Percentiles rank a stretch among this genome's conserved stretches.
phyloP scores from a whole-genome alignment of 35 echinoderm and acorn worm species.

The Holothuria glaberrima region DNA sequence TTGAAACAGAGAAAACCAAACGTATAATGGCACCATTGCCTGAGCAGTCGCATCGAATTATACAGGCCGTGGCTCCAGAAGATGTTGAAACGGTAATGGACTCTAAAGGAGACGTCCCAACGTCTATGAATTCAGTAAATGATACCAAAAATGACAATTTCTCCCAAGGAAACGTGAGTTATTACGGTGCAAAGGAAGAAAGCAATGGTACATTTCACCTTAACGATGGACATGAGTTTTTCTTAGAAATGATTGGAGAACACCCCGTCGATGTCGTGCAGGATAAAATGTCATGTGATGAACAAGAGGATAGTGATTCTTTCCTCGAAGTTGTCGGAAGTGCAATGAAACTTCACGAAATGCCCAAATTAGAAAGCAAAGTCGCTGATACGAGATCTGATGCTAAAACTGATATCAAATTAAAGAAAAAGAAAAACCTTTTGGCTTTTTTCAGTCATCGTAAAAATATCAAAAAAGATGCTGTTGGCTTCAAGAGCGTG shows the following conservation, averaged over 20 bases:
- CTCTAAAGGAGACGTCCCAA: neutral
- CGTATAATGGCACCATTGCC: neutral
- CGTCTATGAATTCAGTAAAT: neutral
- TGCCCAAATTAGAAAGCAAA: too few species aligned
- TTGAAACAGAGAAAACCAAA: neutral
- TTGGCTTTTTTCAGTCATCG: constrained; percentile 6
- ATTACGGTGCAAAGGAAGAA: neutral
- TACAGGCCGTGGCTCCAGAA: neutral
- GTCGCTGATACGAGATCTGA: neutral
- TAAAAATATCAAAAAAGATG: neutral
- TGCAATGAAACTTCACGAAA: constrained; percentile 4
- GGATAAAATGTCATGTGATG: neutral
- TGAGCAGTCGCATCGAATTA: neutral
- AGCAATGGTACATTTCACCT: neutral
- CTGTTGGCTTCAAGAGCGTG: neutral
- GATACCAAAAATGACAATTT: neutral
- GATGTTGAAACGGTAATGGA: neutral
- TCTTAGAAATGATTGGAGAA: constrained; percentile 21
- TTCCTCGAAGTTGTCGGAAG: constrained; percentile 30
- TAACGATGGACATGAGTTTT: constrained; percentile 2
- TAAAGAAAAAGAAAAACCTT: constrained; percentile 29
- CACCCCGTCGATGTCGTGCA: neutral
- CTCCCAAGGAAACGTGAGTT: neutral
- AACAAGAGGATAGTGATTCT: neutral
- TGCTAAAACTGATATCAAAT: neutral